Evolutionary conservation across 2,888 invertebrate genomes (phyloP), one percentile per base, ranked within the genome.

Genomic region (Biston betularia): DNA sequence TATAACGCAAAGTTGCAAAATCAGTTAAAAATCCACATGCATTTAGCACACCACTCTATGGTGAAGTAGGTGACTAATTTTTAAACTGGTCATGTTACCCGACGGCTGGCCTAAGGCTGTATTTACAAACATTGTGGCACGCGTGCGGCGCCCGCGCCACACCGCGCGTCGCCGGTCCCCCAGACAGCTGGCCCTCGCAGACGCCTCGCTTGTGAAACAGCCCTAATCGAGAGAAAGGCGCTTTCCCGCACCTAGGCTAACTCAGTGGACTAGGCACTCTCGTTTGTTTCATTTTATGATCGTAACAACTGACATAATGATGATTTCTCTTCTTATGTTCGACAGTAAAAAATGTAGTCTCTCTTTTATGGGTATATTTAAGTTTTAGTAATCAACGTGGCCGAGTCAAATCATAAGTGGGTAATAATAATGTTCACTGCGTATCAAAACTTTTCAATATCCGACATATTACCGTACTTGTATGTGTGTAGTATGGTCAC

Each of bases 161-260:
- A 35, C 44, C 38, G 40, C 52, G 55, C 11, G 35, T 14, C 44
- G 42, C 58, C 48, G 35, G 6, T 15, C 4, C 46, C 46, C 48
- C 54, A 46, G 53, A 45, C 59, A 14, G 53, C 46, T 55, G 55
- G 58, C 44, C 64, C 66, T 65, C 61, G 53, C 33, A 24, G 34
- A 15, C 60, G n/a, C 24, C 9, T 54, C 65, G 56, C 38, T 44
- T 45, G 52, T 58, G 60, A 44, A 53, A 59, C 56, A 65, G 62
- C 58, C 69, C 69, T 58, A 61, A 40, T 35, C 75, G 79, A 90
- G 92, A 92, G 93, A 93, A 93, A 93, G 93, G 92, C 92, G 84
- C 92, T 93, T 93, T 93, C 92, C 87, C 89, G 84, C 82, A 72
- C 68, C 65, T 69, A 68, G 86, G 76, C 82, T 78, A 75, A 79